phyloP scores from a whole-genome alignment of 2,113 vertebrate genomes.

The Oreamnos americanus region DNA sequence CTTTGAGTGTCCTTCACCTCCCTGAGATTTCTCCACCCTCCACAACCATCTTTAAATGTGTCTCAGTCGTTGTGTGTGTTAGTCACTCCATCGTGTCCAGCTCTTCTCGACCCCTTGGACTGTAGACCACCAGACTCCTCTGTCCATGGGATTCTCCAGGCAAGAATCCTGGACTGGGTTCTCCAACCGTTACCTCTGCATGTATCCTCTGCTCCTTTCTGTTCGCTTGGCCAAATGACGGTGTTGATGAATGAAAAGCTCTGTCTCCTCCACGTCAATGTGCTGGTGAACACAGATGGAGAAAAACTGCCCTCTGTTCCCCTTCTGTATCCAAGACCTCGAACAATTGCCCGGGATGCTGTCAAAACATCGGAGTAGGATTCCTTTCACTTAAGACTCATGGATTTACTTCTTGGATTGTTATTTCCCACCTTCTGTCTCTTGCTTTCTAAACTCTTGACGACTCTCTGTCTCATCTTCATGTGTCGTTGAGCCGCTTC shows the following conservation, averaged over 20 bases:
- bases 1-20: no score
- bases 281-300: not conserved
- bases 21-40: no score
- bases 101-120: accelerated
- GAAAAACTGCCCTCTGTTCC: not conserved
- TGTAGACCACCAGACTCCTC: no score
- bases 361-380: not conserved
- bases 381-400: not conserved
- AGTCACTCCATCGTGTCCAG: accelerated
- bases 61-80: no score
- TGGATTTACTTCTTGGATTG: not conserved
- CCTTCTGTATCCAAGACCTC: not conserved
- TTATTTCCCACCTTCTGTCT: not conserved
- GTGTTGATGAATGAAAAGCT: not conserved
- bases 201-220: not conserved
- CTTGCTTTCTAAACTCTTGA: not conserved
- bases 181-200: not conserved
- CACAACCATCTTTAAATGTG: no score
- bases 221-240: not conserved
- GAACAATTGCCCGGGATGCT: not conserved
- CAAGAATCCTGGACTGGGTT: no score
- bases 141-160: no score
- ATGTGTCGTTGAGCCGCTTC: not conserved
- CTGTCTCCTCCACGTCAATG: no score
- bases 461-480: not conserved